Evolutionary conservation across 2,113 vertebrate genomes (phyloP).

Genomic region (Passer montanus): DNA sequence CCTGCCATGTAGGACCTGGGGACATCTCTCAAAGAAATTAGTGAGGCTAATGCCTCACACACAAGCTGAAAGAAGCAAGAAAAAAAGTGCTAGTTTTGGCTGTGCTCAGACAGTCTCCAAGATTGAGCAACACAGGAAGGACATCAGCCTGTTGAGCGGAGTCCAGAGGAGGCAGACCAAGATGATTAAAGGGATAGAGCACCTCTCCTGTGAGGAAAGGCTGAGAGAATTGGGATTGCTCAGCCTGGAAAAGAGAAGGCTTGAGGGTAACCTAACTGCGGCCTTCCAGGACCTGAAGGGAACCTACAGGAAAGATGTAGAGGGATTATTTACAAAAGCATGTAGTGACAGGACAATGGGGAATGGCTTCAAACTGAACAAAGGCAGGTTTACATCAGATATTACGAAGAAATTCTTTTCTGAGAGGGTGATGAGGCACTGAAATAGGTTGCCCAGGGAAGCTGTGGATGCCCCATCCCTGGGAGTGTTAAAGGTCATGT

Average conservation of each 20-base stretch:
- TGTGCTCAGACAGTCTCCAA: background rate
- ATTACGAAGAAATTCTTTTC: background rate
- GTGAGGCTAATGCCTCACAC: background rate
- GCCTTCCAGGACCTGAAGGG: background rate
- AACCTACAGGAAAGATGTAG: background rate
- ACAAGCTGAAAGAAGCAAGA: background rate
- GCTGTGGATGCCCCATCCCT: background rate
- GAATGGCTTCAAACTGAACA: background rate
- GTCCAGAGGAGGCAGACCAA: background rate
- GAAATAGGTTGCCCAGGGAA: background rate
- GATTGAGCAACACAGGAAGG: background rate
- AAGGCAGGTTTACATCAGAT: background rate
- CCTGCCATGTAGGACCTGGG: background rate
- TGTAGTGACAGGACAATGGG: background rate
- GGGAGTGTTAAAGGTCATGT: background rate
- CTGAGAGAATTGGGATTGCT: background rate
- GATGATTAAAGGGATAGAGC: background rate
- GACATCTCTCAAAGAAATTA: background rate
- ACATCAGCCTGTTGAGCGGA: fast-evolving
- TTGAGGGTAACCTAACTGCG: background rate
- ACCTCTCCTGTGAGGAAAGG: background rate
- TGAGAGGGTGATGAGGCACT: background rate
- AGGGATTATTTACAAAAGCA: background rate
- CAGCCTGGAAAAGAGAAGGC: background rate
- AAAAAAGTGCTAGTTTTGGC: background rate